Evolutionary conservation across 1,140 invertebrate genomes (phyloP).

Genomic region (Diabrotica undecimpunctata): DNA sequence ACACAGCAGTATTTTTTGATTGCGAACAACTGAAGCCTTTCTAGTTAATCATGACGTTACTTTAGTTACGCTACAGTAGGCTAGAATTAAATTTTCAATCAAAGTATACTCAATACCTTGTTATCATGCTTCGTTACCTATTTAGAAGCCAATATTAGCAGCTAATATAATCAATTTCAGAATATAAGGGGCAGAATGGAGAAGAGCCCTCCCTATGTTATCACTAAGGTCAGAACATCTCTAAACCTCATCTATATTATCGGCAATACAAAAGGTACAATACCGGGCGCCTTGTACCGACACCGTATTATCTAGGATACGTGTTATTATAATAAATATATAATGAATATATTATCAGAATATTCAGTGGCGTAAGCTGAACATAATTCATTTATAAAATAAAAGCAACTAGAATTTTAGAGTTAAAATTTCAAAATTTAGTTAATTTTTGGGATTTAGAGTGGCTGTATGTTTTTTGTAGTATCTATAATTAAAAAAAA

Average conservation of each 20-base stretch:
- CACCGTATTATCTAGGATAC: not conserved
- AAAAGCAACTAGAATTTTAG: no score
- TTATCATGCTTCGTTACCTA: not conserved
- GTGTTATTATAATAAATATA: not conserved
- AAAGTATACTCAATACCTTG: not conserved
- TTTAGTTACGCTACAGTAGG: no score
- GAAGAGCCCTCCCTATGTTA: not conserved
- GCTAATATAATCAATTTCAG: conserved; percentile 2
- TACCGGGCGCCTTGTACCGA: not conserved
- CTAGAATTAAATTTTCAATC: no score
- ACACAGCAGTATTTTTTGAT: no score
- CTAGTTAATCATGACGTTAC: no score
- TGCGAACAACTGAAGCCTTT: no score
- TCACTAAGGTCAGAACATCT: not conserved
- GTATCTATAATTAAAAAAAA: no score
- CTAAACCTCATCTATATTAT: conserved; percentile 3
- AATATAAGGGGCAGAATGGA: not conserved
- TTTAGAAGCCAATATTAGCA: not conserved
- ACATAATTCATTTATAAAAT: no score
- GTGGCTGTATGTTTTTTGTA: no score
- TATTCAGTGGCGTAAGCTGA: not conserved
- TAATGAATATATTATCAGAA: not conserved
- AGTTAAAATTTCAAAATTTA: no score
- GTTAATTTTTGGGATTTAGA: no score
- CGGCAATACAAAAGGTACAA: not conserved